Evolutionary conservation across 2,888 invertebrate species (phyloP).

Genomic region (Drosophila helvetica): DNA sequence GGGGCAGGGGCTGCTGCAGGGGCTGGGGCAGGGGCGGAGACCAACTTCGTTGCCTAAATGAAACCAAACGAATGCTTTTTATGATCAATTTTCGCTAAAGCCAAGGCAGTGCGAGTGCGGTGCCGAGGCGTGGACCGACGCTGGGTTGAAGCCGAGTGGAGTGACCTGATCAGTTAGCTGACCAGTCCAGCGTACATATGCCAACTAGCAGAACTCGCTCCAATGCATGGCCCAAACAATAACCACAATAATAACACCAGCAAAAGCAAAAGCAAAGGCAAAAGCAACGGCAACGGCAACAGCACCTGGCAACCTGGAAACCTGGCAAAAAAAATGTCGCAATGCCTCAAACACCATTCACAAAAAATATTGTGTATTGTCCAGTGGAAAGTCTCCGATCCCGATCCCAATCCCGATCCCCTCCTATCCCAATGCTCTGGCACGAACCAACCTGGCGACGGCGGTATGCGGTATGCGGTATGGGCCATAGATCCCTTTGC

Average conservation of each 20-base stretch:
- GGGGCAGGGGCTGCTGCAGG: background rate
- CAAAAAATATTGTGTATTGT: background rate
- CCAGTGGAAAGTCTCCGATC: conserved; percentile 26
- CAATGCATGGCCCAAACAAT: conserved; percentile 23
- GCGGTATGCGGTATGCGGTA: background rate
- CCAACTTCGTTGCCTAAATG: conserved; percentile 31
- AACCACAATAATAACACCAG: conserved; percentile 29
- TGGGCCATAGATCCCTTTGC: conserved; percentile 5
- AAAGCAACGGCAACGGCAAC: conserved; percentile 12
- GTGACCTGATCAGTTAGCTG: conserved; percentile 44
- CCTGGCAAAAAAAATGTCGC: conserved; percentile 55
- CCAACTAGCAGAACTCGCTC: conserved; percentile 63
- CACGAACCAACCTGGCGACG: conserved; percentile 14
- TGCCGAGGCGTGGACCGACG: conserved; percentile 8
- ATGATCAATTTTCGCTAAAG: conserved; percentile 42
- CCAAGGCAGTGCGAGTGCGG: background rate
- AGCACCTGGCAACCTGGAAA: conserved; percentile 26
- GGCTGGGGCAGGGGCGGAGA: conserved; percentile 8
- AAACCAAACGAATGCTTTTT: conserved; percentile 49
- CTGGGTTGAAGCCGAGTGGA: conserved; percentile 30
- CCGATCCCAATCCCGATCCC: background rate
- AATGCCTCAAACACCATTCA: conserved; percentile 44
- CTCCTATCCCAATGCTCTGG: background rate
- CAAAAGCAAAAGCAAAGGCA: background rate
- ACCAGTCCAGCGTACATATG: conserved; percentile 21